Evolutionary conservation across 2,888 invertebrate genomes (phyloP).

Genomic region (Metallyticus violacea): DNA sequence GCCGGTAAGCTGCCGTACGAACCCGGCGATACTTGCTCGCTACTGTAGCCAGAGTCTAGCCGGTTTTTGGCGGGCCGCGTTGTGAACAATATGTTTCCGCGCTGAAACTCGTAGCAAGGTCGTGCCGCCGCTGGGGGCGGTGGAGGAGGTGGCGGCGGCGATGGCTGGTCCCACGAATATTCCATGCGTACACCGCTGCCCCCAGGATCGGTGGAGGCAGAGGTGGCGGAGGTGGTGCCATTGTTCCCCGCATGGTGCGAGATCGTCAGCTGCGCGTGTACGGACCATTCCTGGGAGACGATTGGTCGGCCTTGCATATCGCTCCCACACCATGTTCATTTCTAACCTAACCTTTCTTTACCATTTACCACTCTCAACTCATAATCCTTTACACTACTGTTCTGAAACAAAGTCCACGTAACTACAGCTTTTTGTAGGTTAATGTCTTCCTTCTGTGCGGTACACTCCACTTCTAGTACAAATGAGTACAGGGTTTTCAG

Average conservation of each 20-base stretch:
- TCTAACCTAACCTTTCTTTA: background rate
- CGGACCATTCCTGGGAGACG: conserved; percentile 61
- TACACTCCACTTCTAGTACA: background rate
- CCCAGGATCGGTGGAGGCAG: conserved; percentile 41
- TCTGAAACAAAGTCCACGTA: background rate
- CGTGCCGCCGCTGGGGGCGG: conserved; percentile 21
- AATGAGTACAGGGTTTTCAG: background rate
- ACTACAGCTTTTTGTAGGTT: too few relatives aligned
- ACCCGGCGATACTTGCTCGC: conserved; percentile 51
- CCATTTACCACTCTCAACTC: background rate
- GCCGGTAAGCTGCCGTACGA: conserved; percentile 42
- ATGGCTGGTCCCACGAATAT: conserved; percentile 50
- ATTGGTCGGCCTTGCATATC: conserved; percentile 26
- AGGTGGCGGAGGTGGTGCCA: conserved; percentile 40
- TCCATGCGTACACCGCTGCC: conserved; percentile 55
- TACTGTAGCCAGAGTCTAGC: conserved; percentile 55
- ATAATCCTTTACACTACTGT: background rate
- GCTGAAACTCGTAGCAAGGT: conserved; percentile 48
- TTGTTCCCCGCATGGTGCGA: conserved; percentile 50
- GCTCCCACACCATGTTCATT: background rate
- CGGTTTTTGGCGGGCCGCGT: conserved; percentile 45
- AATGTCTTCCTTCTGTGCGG: background rate
- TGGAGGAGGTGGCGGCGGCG: conserved; percentile 37
- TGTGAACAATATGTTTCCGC: conserved; percentile 55
- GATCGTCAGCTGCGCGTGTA: conserved; percentile 65